Base-by-base conservation (phyloP, 2,888 invertebrate genomes). In the Schizotus pectinicornis region DNA sequence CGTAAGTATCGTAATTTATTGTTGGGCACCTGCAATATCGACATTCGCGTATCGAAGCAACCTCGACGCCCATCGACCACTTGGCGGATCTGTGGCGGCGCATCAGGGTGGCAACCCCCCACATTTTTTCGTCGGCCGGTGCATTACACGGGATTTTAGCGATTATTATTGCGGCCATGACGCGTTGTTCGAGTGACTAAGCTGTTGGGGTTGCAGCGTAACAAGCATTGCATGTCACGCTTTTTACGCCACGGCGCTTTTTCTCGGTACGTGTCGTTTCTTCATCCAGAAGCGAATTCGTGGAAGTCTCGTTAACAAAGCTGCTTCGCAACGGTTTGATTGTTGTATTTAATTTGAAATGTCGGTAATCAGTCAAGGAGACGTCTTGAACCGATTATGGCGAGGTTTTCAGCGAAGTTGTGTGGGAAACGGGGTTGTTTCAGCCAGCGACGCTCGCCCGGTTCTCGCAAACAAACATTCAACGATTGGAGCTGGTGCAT, bases 231-330 rank as follows among this genome's bases (percentile, higher is more conserved):
- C 30, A 32, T 22, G 48, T 48, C 48, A 48, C 36, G 39, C 32
- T 30, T 37, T 53, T 48, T 48, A 48, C 53, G 58, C 33, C 53
- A 45, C 47, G 48, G 47, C 53, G 58, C 53, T 53, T 54, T 58
- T 42, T 53, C 38, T 36, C 33, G 22, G 14, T 22, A 22, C 2
- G 22, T 22, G 22, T 22, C 2, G 22, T 22, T 22, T 22, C 22
- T 22, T 22, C 22, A 22, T 22, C 22, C 22, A 22, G 22, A 5
- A 46, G 56, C 31, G 38, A 51, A 51, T 45, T 39, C 22, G 22
- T 22, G 14, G 33, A 53, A 53, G 46, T 50, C 48, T 49, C 30
- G 38, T 47, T 22, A 50, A 53, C 53, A 43, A 49, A 49, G 32
- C 8, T 11, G 51, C 46, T 39, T 45, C 38, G 22, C 22, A 22